Evolutionary conservation across 2,113 vertebrate species (phyloP).

Genomic region (Leptocoma aspasia): DNA sequence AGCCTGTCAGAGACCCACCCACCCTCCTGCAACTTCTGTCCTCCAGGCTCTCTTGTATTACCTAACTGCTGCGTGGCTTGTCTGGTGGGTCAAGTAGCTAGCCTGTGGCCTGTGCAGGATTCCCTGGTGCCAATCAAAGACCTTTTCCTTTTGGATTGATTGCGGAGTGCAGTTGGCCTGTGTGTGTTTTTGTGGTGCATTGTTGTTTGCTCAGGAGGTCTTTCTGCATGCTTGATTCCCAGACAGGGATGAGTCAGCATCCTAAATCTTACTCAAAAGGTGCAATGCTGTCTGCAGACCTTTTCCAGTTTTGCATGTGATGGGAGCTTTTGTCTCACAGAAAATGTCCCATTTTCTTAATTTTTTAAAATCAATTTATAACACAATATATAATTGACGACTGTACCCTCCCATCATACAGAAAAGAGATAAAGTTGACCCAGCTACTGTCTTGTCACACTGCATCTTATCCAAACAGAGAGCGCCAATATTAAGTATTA

Average conservation of each 20-base stretch:
- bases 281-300: neutral
- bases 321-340: neutral
- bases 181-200: neutral
- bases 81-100: neutral
- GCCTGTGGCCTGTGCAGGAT: rapidly evolving
- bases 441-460: neutral
- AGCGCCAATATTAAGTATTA: neutral
- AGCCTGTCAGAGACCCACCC: neutral
- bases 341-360: neutral
- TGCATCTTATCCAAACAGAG: neutral
- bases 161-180: rapidly evolving
- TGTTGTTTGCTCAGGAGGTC: neutral
- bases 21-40: neutral
- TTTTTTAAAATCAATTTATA: neutral
- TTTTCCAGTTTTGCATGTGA: neutral
- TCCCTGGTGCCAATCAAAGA: neutral
- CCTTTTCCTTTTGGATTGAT: neutral
- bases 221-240: neutral
- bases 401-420: too few relatives aligned
- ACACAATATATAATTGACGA: neutral
- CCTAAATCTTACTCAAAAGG: neutral
- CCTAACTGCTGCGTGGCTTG: neutral
- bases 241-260: neutral
- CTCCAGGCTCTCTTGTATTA: neutral
- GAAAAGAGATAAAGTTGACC: neutral